These are phyloP conservation scores for Peromyscus aztecus DNA, from an alignment of 2,797 vertebrate species.

Conservation along the genomic window DNA sequence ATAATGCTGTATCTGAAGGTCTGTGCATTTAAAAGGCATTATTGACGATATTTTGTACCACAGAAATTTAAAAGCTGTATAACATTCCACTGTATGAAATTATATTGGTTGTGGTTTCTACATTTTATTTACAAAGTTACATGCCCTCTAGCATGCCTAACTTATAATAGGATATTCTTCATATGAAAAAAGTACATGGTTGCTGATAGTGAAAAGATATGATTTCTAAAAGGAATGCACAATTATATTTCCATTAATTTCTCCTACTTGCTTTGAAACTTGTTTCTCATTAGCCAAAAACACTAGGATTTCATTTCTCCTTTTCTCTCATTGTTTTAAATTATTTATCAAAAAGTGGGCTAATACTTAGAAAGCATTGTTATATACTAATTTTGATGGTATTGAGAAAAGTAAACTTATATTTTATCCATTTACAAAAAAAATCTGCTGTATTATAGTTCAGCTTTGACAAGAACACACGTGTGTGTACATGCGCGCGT, in stretches of 20 bases:
- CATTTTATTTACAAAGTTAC: background rate
- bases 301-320: background rate
- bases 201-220: background rate
- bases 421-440: background rate
- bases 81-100: background rate
- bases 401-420: background rate
- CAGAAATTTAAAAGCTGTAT: background rate
- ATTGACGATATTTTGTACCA: background rate
- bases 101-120: background rate
- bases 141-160: background rate
- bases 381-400: background rate
- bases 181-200: background rate
- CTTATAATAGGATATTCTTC: background rate
- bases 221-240: background rate
- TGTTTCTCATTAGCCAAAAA: background rate
- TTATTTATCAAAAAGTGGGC: background rate
- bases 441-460: background rate
- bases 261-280: background rate
- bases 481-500: too few species aligned
- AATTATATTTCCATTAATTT: background rate
- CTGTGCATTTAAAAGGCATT: background rate
- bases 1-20: background rate
- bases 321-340: background rate
- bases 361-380: background rate
- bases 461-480: background rate